Conservation (phyloP, 1,140 invertebrate species). For the Scaptomyza hsui region DNA sequence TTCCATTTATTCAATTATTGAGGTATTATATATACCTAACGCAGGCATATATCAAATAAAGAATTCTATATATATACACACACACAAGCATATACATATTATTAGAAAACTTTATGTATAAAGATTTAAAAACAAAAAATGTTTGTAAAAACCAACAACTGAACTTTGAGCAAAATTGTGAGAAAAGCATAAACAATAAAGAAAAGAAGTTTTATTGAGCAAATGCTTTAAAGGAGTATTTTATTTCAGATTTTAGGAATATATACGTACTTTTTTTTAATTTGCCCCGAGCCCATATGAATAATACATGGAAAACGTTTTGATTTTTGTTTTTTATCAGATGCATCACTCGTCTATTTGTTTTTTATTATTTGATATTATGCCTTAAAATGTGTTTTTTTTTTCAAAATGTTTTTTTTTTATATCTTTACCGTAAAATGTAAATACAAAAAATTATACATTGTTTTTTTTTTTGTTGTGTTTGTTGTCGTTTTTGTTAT, state of each 20-base stretch:
- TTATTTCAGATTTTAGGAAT: background rate
- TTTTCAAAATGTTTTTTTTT: conserved; percentile 53
- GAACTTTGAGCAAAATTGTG: conserved; percentile 57
- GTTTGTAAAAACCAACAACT: conserved; percentile 56
- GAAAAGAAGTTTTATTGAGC: conserved; percentile 65
- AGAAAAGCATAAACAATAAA: conserved; percentile 65
- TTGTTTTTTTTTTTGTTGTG: conserved; percentile 21
- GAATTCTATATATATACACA: conserved; percentile 46
- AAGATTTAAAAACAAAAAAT: conserved; percentile 45
- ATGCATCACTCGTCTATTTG: conserved; percentile 77
- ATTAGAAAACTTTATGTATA: conserved; percentile 69
- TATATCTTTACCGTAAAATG: conserved; percentile 60
- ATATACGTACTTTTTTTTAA: background rate
- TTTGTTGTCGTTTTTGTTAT: conserved; percentile 11
- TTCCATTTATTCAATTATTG: conserved; percentile 81
- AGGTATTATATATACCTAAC: conserved; percentile 55
- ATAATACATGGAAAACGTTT: background rate
- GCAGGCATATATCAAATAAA: conserved; percentile 64
- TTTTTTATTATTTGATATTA: conserved; percentile 65
- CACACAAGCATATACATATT: conserved; percentile 44
- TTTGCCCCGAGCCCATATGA: background rate
- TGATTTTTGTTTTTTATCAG: conserved; percentile 39
- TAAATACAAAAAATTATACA: conserved; percentile 65
- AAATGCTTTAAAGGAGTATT: conserved; percentile 13
- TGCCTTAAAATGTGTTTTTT: conserved; percentile 61